Conservation (phyloP, 2,888 invertebrate genomes). For the Incurvaria masculella region DNA sequence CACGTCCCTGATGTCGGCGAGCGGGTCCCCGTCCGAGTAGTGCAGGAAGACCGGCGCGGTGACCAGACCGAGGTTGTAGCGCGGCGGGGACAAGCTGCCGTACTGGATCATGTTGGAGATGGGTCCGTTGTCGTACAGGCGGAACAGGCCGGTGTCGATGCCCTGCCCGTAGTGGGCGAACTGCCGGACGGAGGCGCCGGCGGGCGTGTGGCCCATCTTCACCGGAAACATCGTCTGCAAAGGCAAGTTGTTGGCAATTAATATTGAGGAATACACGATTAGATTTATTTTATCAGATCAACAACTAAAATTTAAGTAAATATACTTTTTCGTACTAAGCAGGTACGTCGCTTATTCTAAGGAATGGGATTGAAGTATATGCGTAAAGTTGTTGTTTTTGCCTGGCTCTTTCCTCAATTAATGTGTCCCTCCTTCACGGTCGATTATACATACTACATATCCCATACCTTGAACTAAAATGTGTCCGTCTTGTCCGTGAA, state of each 20-base stretch:
- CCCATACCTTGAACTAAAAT: too few species aligned
- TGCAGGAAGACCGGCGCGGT: conserved; percentile 46
- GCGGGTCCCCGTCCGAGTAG: conserved; percentile 53
- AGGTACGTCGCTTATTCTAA: too few species aligned
- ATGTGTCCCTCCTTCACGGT: too few species aligned
- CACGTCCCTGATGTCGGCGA: conserved; percentile 53
- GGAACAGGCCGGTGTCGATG: conserved; percentile 20
- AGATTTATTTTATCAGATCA: too few species aligned
- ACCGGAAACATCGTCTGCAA: conserved; percentile 52
- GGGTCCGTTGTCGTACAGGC: conserved; percentile 49
- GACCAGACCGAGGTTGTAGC: conserved; percentile 38
- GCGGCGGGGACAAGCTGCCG: conserved; percentile 39
- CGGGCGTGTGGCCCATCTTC: conserved; percentile 59
- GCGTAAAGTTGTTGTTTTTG: too few species aligned
- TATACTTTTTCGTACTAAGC: too few species aligned
- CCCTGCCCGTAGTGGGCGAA: conserved; percentile 50
- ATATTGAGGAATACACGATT: too few species aligned
- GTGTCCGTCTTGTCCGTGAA: too few species aligned
- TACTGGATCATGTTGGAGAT: conserved; percentile 43
- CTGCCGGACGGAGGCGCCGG: conserved; percentile 50
- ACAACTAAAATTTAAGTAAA: too few species aligned
- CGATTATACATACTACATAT: too few species aligned
- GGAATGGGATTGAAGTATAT: too few species aligned
- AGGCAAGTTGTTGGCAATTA: conserved; percentile 6
- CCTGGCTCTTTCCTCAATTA: too few species aligned